Percentiles rank a stretch among this genome's conserved stretches.
These are phyloP conservation scores for Tuberolachnus salignus DNA, from an alignment of 2,888 invertebrate species.

Conservation along the genomic window DNA sequence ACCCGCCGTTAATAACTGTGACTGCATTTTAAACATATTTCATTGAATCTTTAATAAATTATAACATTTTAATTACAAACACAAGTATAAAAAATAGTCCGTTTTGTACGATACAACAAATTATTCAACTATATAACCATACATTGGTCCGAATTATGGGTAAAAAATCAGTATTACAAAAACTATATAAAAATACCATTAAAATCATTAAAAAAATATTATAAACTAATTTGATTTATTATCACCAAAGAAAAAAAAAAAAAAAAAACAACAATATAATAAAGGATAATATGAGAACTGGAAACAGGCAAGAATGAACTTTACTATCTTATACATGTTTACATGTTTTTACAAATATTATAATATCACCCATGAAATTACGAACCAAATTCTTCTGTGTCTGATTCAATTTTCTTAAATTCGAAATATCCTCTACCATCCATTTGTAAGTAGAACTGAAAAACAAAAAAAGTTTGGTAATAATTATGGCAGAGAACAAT, in stretches of 20 bases:
- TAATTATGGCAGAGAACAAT: not conserved
- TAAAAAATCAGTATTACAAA: constrained; percentile 20
- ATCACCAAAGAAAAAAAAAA: constrained; percentile 29
- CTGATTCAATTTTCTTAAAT: constrained; percentile 83
- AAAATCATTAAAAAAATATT: not conserved
- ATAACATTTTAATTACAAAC: constrained; percentile 15
- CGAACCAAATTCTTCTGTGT: constrained; percentile 92
- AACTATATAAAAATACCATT: constrained; percentile 19
- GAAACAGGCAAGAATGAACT: constrained; percentile 36
- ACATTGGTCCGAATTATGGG: not conserved
- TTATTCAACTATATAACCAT: not conserved
- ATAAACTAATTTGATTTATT: constrained; percentile 32
- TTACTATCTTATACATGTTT: constrained; percentile 2
- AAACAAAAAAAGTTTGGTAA: constrained; percentile 57
- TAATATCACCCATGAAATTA: constrained; percentile 65
- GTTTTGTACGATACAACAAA: constrained; percentile 40
- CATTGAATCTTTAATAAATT: constrained; percentile 2
- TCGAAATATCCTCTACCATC: constrained; percentile 92
- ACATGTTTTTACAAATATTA: constrained; percentile 18
- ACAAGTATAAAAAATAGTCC: constrained; percentile 29
- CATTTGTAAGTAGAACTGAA: constrained; percentile 87
- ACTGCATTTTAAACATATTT: not conserved
- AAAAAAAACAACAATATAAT: not conserved
- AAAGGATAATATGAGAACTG: not conserved
- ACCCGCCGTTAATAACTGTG: too few species aligned